These are phyloP conservation scores for Ectemnius continuus DNA, from an alignment of 2,888 invertebrate species.

Conservation along the genomic window DNA sequence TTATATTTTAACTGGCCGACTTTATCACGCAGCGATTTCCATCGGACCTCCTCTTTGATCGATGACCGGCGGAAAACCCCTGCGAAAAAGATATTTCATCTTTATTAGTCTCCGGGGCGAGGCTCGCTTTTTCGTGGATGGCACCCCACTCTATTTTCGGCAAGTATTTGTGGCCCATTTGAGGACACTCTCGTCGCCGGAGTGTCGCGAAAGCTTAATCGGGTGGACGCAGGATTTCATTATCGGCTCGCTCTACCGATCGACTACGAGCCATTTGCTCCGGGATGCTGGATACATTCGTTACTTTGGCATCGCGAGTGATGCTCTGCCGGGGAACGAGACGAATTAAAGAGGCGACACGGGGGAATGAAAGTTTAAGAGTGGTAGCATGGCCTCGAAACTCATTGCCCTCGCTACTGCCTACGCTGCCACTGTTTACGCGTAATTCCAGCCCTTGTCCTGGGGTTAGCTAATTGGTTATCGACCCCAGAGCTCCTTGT, in stretches of 20 bases:
- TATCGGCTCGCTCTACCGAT: neutral
- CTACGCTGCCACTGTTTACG: constrained; percentile 51
- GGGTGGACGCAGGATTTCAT: constrained; percentile 11
- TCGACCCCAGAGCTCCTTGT: constrained; percentile 49
- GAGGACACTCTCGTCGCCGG: constrained; percentile 1
- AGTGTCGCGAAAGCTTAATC: neutral
- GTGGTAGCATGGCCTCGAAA: constrained; percentile 36
- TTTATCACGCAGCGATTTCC: constrained; percentile 5
- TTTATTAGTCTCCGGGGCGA: constrained; percentile 23
- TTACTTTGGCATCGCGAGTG: constrained; percentile 26
- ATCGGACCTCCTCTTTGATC: constrained; percentile 18
- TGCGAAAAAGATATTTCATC: constrained; percentile 17
- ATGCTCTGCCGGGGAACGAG: constrained; percentile 16
- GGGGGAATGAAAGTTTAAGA: constrained; percentile 52
- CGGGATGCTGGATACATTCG: constrained; percentile 16
- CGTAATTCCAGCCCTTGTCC: constrained; percentile 57
- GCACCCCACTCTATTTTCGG: neutral
- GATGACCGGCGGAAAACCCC: constrained; percentile 15
- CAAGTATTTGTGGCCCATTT: constrained; percentile 12
- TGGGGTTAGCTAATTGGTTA: constrained; percentile 60
- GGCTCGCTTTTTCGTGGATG: neutral
- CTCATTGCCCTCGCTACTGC: constrained; percentile 56
- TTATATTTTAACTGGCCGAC: constrained; percentile 25
- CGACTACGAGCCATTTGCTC: too few species aligned
- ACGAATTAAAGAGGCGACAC: constrained; percentile 48